phyloP scores from a whole-genome alignment of 2,888 invertebrate species.

The Oxystoma pomonae region DNA sequence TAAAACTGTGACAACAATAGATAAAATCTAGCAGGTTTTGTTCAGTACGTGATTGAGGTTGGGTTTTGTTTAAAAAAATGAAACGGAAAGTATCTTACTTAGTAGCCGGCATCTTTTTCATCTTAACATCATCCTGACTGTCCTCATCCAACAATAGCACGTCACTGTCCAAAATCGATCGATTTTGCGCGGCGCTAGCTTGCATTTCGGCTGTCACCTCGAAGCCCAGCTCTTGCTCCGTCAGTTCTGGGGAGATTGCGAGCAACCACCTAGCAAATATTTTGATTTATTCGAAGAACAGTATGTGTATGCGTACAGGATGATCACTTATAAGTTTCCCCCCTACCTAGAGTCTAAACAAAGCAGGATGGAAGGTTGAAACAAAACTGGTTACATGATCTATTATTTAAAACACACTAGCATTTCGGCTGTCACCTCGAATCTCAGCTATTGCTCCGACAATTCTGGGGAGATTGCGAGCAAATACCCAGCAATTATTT shows the following conservation, averaged over 20 bases:
- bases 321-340: too few relatives aligned
- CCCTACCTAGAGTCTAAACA: too few relatives aligned
- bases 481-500: slow-evolving; percentile 32
- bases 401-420: too few relatives aligned
- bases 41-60: too few relatives aligned
- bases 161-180: slow-evolving; percentile 31
- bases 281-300: too few relatives aligned
- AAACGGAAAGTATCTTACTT: too few relatives aligned
- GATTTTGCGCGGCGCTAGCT: slow-evolving; percentile 32
- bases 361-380: too few relatives aligned
- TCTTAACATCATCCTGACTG: slow-evolving; percentile 37
- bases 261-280: slow-evolving; percentile 34
- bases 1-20: too few relatives aligned
- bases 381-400: too few relatives aligned
- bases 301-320: too few relatives aligned
- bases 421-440: slow-evolving; percentile 70
- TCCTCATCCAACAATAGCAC: slow-evolving; percentile 34
- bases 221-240: slow-evolving; percentile 71
- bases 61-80: too few relatives aligned
- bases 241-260: slow-evolving; percentile 47
- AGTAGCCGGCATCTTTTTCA: slow-evolving; percentile 54
- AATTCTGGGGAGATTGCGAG: slow-evolving; percentile 47
- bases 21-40: too few relatives aligned
- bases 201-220: slow-evolving; percentile 69
- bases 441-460: slow-evolving; percentile 67